These are phyloP conservation scores for Lagodon rhomboides DNA, from an alignment of 2,797 vertebrate species.

Conservation along the genomic window DNA sequence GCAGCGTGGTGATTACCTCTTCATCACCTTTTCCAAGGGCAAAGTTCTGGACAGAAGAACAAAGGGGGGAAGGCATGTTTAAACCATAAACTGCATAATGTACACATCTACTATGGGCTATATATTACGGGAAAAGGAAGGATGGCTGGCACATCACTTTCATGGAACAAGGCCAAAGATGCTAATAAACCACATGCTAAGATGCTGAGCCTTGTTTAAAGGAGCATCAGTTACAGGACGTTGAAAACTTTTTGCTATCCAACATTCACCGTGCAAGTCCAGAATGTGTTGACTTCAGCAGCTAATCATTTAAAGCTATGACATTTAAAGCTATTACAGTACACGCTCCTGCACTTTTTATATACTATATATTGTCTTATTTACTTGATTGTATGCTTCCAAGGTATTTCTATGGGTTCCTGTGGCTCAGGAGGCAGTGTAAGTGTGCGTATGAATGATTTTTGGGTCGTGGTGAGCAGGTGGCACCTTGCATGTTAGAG, in stretches of 20 bases:
- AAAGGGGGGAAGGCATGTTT: constrained; percentile 2
- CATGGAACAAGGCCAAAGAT: constrained; percentile 34
- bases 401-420: too few species aligned
- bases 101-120: neutral
- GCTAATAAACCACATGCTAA: constrained; percentile 27
- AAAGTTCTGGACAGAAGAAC: constrained; percentile 90
- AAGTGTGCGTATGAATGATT: too few species aligned
- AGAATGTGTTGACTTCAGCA: constrained; percentile 9
- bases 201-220: constrained; percentile 30
- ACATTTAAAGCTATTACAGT: too few species aligned
- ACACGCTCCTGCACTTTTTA: too few species aligned
- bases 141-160: constrained; percentile 35
- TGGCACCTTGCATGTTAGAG: too few species aligned
- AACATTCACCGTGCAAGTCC: neutral
- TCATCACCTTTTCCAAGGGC: constrained; percentile 97
- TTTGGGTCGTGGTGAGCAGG: too few species aligned
- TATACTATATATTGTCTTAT: too few species aligned
- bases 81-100: constrained; percentile 30
- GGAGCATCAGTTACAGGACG: constrained; percentile 13
- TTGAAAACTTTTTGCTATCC: neutral
- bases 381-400: too few species aligned
- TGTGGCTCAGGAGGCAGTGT: too few species aligned
- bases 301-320: neutral
- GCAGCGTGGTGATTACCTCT: constrained; percentile 95
- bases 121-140: constrained; percentile 5